A percentile compares a stretch with the other conserved stretches of the same genome.
Evolutionary conservation across 2,797 vertebrate species (phyloP).

Genomic region (Alcedo atthis): DNA sequence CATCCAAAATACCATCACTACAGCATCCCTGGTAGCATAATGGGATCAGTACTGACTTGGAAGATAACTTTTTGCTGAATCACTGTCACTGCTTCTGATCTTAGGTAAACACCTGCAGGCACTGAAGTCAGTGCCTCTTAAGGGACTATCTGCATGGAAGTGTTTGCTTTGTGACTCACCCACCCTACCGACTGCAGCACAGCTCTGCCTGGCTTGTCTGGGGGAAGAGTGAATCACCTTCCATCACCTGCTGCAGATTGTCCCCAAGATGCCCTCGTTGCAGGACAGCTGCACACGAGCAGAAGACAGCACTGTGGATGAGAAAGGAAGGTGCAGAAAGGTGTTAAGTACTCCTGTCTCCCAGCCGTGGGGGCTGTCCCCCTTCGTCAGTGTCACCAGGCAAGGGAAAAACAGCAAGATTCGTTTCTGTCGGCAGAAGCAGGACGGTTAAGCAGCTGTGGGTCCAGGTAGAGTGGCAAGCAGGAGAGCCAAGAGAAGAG

Average conservation of each 20-base stretch:
- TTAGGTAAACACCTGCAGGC: neutral
- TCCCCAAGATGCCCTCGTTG: neutral
- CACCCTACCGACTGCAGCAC: accelerated
- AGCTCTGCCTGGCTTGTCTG: neutral
- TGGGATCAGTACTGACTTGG: neutral
- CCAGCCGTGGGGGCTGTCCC: neutral
- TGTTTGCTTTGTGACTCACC: neutral
- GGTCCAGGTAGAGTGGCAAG: neutral
- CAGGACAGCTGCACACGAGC: neutral
- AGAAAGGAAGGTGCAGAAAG: neutral
- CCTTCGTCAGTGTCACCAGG: neutral
- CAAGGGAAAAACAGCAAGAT: neutral
- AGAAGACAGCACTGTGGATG: neutral
- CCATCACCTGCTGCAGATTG: neutral
- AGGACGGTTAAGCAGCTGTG: neutral
- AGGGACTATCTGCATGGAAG: neutral
- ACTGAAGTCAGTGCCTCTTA: neutral
- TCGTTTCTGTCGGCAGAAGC: neutral
- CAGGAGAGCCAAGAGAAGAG: neutral
- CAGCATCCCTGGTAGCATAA: neutral
- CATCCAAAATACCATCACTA: neutral
- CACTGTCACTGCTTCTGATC: neutral
- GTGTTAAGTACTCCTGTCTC: neutral
- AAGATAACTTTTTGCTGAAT: conserved; percentile 24
- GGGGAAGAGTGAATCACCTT: neutral